These are phyloP conservation scores for Habropoda laboriosa DNA, from an alignment of 1,140 invertebrate genomes.

Conservation along the genomic window DNA sequence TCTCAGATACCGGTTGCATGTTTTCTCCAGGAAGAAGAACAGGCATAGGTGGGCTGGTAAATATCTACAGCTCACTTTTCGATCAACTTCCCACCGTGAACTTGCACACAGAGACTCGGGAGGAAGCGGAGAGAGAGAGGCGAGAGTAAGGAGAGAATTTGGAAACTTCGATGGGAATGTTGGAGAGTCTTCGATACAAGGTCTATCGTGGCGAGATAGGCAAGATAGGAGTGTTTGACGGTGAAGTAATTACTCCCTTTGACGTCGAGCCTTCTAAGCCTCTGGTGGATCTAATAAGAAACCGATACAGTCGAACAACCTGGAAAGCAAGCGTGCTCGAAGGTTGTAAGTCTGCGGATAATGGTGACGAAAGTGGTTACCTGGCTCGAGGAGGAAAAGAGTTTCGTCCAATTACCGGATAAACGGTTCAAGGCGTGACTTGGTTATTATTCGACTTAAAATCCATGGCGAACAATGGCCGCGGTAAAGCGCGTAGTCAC, in stretches of 20 bases:
- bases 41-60: neutral
- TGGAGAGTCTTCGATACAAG: neutral
- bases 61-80: neutral
- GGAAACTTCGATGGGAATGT: neutral
- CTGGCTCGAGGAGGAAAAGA: neutral
- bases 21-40: neutral
- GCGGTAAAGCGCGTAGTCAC: neutral
- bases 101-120: no score
- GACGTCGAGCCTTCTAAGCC: neutral
- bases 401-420: neutral
- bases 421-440: neutral
- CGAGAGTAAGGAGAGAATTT: no score
- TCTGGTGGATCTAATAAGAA: neutral
- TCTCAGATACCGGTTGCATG: no score
- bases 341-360: neutral
- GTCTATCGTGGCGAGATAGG: neutral
- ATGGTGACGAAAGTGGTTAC: neutral
- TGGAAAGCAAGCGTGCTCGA: neutral
- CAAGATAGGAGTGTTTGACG: neutral
- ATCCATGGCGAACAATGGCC: neutral
- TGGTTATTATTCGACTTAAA: constrained; percentile 5
- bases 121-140: no score
- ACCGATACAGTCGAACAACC: neutral
- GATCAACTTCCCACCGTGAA: neutral
- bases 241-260: constrained; percentile 9